Evolutionary conservation across 2,113 vertebrate genomes (phyloP).

Genomic region (Eublepharis macularius): DNA sequence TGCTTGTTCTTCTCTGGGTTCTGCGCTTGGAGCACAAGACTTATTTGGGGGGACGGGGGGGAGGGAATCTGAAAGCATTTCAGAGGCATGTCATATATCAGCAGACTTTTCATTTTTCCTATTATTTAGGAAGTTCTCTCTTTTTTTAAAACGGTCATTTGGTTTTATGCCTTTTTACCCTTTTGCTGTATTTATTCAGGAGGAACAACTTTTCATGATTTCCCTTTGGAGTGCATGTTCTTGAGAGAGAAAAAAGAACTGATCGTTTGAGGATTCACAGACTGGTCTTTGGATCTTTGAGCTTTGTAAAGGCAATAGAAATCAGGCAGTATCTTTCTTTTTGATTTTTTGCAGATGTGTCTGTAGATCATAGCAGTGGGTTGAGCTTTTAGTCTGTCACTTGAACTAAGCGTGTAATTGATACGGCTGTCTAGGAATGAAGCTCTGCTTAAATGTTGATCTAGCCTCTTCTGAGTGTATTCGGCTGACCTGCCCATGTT

Average conservation of each 20-base stretch:
- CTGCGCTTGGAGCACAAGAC: conserved; percentile 46
- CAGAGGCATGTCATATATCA: conserved; percentile 67
- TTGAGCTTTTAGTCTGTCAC: conserved; percentile 39
- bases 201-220: conserved; percentile 69
- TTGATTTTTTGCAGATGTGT: conserved; percentile 69
- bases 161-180: conserved; percentile 64
- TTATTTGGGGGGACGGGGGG: conserved; percentile 65
- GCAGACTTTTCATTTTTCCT: conserved; percentile 64
- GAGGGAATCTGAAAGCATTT: conserved; percentile 66
- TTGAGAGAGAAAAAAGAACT: conserved; percentile 58
- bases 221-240: conserved; percentile 74
- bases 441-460: accelerated
- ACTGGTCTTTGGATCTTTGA: conserved; percentile 64
- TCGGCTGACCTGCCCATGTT: not conserved
- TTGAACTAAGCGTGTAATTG: conserved; percentile 34
- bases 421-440: accelerated
- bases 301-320: conserved; percentile 69
- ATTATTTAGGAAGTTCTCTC: conserved; percentile 67
- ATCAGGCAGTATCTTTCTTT: conserved; percentile 65
- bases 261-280: conserved; percentile 73
- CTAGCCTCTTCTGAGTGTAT: accelerated
- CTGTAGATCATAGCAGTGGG: not conserved
- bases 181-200: conserved; percentile 65
- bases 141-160: conserved; percentile 34
- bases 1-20: conserved; percentile 28